These are phyloP conservation scores for Clarias fuscus DNA, from an alignment of 2,797 vertebrate species.

Conservation along the genomic window DNA sequence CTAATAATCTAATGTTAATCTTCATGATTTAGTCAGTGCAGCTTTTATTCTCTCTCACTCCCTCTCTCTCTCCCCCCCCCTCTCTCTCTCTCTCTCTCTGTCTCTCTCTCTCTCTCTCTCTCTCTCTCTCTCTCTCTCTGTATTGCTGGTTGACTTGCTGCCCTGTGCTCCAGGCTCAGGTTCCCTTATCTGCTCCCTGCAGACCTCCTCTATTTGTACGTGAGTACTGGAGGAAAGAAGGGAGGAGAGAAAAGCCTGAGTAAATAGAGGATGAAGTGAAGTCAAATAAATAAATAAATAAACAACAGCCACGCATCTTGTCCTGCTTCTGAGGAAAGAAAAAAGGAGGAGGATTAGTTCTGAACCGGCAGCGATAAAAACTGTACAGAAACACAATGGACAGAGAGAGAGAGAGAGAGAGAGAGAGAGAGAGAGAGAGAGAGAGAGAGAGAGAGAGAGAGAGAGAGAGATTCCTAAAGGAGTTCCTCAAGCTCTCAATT, in stretches of 20 bases:
- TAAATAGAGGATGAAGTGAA: slow-evolving; percentile 73
- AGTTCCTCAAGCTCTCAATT: slow-evolving; percentile 11
- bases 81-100: slow-evolving; percentile 31
- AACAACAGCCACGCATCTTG: slow-evolving; percentile 72
- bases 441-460: too few species aligned
- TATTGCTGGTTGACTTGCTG: slow-evolving; percentile 69
- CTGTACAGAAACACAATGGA: slow-evolving; percentile 1
- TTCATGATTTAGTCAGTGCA: neutral
- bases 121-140: slow-evolving; percentile 26
- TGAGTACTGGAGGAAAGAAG: slow-evolving; percentile 56
- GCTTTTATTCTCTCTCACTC: slow-evolving; percentile 43
- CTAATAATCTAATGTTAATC: neutral
- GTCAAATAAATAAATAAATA: slow-evolving; percentile 75
- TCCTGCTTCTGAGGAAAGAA: slow-evolving; percentile 64
- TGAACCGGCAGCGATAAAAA: slow-evolving; percentile 23
- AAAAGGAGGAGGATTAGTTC: slow-evolving; percentile 79
- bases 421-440: slow-evolving; percentile 3
- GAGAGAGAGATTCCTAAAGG: slow-evolving; percentile 16
- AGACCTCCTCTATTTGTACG: slow-evolving; percentile 80
- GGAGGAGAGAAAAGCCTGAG: slow-evolving; percentile 40
- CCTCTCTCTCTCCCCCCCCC: slow-evolving; percentile 38
- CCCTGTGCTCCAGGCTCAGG: slow-evolving; percentile 72
- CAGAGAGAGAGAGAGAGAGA: slow-evolving; percentile 4
- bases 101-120: slow-evolving; percentile 28
- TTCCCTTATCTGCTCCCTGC: slow-evolving; percentile 73